Base-by-base conservation (phyloP, 2,888 invertebrate species). In the Tribolium freemani region DNA sequence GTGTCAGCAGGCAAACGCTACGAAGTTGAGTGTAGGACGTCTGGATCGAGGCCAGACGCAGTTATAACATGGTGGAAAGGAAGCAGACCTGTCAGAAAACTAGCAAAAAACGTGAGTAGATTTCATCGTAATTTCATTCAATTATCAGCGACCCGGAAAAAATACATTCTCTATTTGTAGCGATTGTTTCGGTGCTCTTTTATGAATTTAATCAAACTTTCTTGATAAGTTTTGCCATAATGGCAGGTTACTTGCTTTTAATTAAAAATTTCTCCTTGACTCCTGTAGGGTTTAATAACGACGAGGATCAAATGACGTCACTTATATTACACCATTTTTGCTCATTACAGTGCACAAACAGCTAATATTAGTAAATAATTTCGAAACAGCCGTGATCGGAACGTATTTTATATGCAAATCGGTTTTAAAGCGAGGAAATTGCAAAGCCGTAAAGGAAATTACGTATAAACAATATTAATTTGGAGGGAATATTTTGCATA, bases 11-110 rank as follows among this genome's bases (percentile, higher is more conserved):
- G 95, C 83, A 94, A 94, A 84, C 90, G 93, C 75, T 95, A 96
- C 86, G 94, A 95, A 82, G 92, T 96, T 73, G 95, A 96, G 84
- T 96, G 96, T 86, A 91, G 93, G 83, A 93, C 95, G 70, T 91
- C 93, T 0, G 96, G 96, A 67, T 96, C 96, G 9, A 90, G 94
- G 76, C 96, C 96, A 5, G 93, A 94, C 75, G 95, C 96, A 2
- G 89, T 91, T 70, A 93, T 96, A 83, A 93, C 94, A 56, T 96
- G 96, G 96, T 96, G 95, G 95, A 95, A 94, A 85, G 93, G 93
- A 80, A 94, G 92, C 84, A 90, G 93, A 80, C 94, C 93, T 86
- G 90, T 95, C 77, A 94, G 93, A 87, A 91, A 92, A 84, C 89
- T 92, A 85, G 92, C 93, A 69, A 94, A 94, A 88, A 94, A 92